Base-by-base conservation (phyloP, 2,797 vertebrate genomes). In the Gila robusta region DNA sequence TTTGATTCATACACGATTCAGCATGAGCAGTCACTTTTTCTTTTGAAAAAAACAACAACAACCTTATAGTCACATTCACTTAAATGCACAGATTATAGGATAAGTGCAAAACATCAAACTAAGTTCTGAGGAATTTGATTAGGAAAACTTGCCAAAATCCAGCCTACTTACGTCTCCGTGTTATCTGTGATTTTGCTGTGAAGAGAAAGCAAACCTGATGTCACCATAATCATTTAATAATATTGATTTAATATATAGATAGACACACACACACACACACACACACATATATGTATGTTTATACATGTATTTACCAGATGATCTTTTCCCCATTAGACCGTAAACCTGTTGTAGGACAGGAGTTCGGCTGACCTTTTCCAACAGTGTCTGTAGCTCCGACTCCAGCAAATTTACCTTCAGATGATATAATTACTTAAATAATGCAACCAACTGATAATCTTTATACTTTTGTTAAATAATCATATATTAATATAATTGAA, bases 251-350 rank as follows among this genome's bases (percentile, higher is more conserved):
- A 16, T 2, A 44, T 1, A 44, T 3, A 44, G 10, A 44, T 2
- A 41, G 9, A 49, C 4, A 12, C 3, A 49, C 1, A 47, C 1
- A 47, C 4, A 16, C 3, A 47, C 3, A 14, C 0, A 47, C 5
- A 52, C 2, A 17, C 0, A 19, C 19, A 54, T 7, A 52, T 32
- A 32, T 32, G 28, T 32, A 32, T 32, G 28, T n/a, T n/a, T n/a
- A n/a, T n/a, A n/a, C 17, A 52, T 19, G 19, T 52, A 54, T 56
- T 93, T 93, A 98, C 97, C 96, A 0, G 93, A 94, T 82, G 95
- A 93, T 88, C 96, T 93, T 91, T 96, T 97, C 89, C 96, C 95
- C 95, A 95, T 95, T 62, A 96, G 92, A 85, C 95, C 93, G n/a
- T 94, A 93, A 92, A 96, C 72, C 41, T 82, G 83, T n/a, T 83